Percentiles rank a stretch among this genome's conserved stretches.
These are phyloP conservation scores for Deilephila porcellus DNA, from an alignment of 2,888 invertebrate genomes.

Conservation along the genomic window DNA sequence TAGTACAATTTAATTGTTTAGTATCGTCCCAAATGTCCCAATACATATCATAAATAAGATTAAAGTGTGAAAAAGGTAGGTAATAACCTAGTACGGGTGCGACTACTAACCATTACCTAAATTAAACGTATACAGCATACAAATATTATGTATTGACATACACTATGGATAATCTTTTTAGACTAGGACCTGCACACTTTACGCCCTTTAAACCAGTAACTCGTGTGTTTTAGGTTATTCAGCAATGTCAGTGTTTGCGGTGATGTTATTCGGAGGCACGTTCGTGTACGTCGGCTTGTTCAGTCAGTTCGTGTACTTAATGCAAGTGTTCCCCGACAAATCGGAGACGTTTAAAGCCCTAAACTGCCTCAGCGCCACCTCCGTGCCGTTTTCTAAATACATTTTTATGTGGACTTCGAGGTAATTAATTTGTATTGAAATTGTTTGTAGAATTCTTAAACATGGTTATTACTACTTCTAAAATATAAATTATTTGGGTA, in stretches of 20 bases:
- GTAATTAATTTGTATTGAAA: constrained; percentile 41
- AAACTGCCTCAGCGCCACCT: constrained; percentile 62
- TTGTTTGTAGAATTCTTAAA: no score
- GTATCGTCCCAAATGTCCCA: no score
- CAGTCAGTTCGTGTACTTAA: constrained; percentile 59
- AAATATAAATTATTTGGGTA: no score
- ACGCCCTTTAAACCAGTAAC: neutral
- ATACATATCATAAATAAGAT: no score
- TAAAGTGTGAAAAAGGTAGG: no score
- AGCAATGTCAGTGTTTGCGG: constrained; percentile 44
- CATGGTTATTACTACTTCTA: neutral
- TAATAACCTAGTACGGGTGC: no score
- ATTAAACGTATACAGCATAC: no score
- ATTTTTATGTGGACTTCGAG: constrained; percentile 65
- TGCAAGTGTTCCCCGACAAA: constrained; percentile 60
- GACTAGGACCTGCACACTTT: no score
- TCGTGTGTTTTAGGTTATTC: constrained; percentile 44
- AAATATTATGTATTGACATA: no score
- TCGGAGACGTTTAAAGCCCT: constrained; percentile 59
- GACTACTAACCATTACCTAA: no score
- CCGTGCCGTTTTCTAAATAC: constrained; percentile 63
- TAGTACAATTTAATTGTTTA: no score
- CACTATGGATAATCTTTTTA: no score
- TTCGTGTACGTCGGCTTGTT: constrained; percentile 62
- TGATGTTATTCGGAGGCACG: constrained; percentile 49